Percentiles rank a stretch among this genome's conserved stretches.
Evolutionary conservation across 2,888 invertebrate genomes (phyloP).

Genomic region (Trichogramma evanescens): DNA sequence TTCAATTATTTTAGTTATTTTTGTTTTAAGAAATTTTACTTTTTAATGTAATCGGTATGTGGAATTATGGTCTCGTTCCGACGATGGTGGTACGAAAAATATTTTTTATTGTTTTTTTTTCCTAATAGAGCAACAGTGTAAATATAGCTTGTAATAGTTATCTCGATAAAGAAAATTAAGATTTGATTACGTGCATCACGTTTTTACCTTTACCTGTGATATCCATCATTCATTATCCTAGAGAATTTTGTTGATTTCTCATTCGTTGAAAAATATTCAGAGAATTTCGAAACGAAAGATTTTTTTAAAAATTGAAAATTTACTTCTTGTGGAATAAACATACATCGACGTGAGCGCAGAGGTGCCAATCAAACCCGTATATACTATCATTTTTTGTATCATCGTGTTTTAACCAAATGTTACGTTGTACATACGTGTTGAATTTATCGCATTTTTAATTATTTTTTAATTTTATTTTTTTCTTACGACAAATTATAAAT

Average conservation of each 20-base stretch:
- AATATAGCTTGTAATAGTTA: not conserved
- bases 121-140: too few relatives aligned
- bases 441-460: constrained; percentile 20
- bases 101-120: too few relatives aligned
- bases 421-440: constrained; percentile 13
- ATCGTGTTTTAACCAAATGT: constrained; percentile 23
- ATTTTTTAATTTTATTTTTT: constrained; percentile 21
- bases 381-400: constrained; percentile 21
- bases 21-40: too few relatives aligned
- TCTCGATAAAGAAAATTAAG: not conserved
- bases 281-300: too few relatives aligned
- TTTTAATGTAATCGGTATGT: too few relatives aligned
- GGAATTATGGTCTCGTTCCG: too few relatives aligned
- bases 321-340: too few relatives aligned
- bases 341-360: constrained; percentile 20
- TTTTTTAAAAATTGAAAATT: too few relatives aligned
- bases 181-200: constrained; percentile 10
- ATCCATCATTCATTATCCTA: not conserved
- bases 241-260: too few relatives aligned
- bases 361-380: constrained; percentile 18
- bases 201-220: constrained; percentile 20
- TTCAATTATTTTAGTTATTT: not conserved
- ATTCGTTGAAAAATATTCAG: too few relatives aligned
- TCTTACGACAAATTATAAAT: constrained; percentile 12
- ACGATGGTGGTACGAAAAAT: too few relatives aligned